These are phyloP conservation scores for Falco peregrinus DNA, from an alignment of 2,797 vertebrate species.

Conservation along the genomic window DNA sequence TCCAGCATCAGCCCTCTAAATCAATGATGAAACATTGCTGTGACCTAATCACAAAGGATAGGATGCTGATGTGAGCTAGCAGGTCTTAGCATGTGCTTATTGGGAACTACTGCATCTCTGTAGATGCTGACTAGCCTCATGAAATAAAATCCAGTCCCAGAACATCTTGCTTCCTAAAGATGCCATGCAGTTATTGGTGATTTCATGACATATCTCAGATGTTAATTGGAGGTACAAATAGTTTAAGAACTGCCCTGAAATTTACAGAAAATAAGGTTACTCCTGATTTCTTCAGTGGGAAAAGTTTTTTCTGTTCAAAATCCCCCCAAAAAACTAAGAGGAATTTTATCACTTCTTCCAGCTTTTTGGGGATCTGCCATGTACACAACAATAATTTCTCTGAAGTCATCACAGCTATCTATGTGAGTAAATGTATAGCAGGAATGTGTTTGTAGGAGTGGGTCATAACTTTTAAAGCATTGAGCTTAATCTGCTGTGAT, in stretches of 20 bases:
- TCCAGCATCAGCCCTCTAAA: neutral
- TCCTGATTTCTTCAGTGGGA: neutral
- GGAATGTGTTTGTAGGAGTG: neutral
- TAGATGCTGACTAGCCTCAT: neutral
- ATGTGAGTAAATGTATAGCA: neutral
- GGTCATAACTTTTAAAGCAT: slow-evolving; percentile 43
- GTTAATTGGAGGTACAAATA: neutral
- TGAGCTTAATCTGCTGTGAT: slow-evolving; percentile 25
- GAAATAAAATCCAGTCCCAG: neutral
- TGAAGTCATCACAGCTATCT: neutral
- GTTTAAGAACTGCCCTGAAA: neutral
- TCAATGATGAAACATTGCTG: neutral
- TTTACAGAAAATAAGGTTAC: neutral
- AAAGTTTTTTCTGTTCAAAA: neutral
- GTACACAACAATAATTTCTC: neutral
- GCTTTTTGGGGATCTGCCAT: neutral
- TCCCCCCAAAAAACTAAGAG: neutral
- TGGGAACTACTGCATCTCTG: neutral
- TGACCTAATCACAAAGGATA: neutral
- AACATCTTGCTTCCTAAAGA: neutral
- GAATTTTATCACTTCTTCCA: neutral
- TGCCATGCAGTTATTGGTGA: neutral
- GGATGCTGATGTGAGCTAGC: neutral
- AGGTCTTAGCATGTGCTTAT: neutral
- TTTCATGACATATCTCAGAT: neutral